Base-by-base conservation (phyloP, 1,140 invertebrate species). In the Geopemphigus sp. region DNA sequence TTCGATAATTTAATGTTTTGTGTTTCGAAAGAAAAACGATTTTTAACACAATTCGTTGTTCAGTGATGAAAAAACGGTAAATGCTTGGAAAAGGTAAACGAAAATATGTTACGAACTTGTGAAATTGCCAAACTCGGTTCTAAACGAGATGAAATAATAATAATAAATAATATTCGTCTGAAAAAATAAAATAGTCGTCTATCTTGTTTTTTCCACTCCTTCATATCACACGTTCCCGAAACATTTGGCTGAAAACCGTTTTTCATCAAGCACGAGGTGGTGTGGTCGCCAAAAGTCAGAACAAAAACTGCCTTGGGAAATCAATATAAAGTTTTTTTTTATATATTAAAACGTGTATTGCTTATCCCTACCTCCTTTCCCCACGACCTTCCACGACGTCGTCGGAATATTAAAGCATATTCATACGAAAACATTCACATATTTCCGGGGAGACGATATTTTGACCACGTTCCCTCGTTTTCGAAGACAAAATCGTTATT, bases 301-400 rank as follows among this genome's bases (percentile, higher is more conserved):
- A 73, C 70, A 73, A 56, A 73, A 73, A 73, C 47, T 73, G 45
- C 66, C 70, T 73, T 57, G 54, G 24, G 70, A 73, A 56, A 73
- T 73, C 47, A 73, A 73, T 73, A 73, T 17, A 26, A 68, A 22
- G 3, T 39, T 68, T 68, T 68, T n/a, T n/a, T n/a, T n/a, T n/a
- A n/a, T 68, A 68, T 68, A 68, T 68, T 68, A 68, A 68, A 50
- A 68, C 39, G 39, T 50, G 66, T 68, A 50, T 50, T 50, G 39
- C 1, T 50, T 68, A 50, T 68, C 17, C 19, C n/a, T n/a, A n/a
- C n/a, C n/a, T n/a, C n/a, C n/a, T n/a, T n/a, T n/a, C n/a, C n/a
- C n/a, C n/a, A n/a, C n/a, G n/a, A 39, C 8, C 8, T 39, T 22
- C 14, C 39, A 68, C 39, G 47, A 68, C 66, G 50, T 68, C 66